These are phyloP conservation scores for Plemyria rubiginata DNA, from an alignment of 2,888 invertebrate species.

Conservation along the genomic window DNA sequence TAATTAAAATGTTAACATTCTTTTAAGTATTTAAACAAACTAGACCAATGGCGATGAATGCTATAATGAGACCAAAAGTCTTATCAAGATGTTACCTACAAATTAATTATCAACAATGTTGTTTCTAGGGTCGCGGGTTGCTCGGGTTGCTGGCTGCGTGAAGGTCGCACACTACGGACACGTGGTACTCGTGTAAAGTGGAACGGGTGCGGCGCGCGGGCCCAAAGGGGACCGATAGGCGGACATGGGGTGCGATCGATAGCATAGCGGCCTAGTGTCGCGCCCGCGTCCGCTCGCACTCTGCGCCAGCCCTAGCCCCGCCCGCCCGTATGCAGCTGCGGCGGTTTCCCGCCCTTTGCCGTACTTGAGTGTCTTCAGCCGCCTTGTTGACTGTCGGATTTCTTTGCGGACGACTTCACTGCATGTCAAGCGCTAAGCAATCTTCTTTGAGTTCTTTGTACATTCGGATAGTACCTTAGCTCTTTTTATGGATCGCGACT, in stretches of 20 bases:
- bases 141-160: constrained; percentile 50
- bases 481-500: not conserved
- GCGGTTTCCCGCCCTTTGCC: constrained; percentile 36
- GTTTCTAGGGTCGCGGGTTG: constrained; percentile 48
- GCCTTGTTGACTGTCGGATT: constrained; percentile 33
- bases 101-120: constrained; percentile 35
- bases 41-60: constrained; percentile 24
- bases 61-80: constrained; percentile 23
- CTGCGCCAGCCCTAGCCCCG: constrained; percentile 44
- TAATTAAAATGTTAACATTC: constrained; percentile 7
- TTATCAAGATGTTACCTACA: constrained; percentile 25
- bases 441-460: constrained; percentile 33
- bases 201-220: constrained; percentile 52
- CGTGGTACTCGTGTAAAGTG: constrained; percentile 64
- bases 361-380: constrained; percentile 40
- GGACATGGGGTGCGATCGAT: constrained; percentile 56
- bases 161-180: constrained; percentile 66
- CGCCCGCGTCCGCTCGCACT: constrained; percentile 52
- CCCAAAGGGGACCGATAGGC: constrained; percentile 50
- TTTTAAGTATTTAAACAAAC: constrained; percentile 14
- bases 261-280: constrained; percentile 47
- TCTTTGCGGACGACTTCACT: constrained; percentile 32
- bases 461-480: constrained; percentile 8
- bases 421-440: constrained; percentile 26
- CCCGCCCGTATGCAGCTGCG: constrained; percentile 48